Conservation (phyloP, 2,797 vertebrate genomes). For the Parauchenoglanis ngamensis region DNA sequence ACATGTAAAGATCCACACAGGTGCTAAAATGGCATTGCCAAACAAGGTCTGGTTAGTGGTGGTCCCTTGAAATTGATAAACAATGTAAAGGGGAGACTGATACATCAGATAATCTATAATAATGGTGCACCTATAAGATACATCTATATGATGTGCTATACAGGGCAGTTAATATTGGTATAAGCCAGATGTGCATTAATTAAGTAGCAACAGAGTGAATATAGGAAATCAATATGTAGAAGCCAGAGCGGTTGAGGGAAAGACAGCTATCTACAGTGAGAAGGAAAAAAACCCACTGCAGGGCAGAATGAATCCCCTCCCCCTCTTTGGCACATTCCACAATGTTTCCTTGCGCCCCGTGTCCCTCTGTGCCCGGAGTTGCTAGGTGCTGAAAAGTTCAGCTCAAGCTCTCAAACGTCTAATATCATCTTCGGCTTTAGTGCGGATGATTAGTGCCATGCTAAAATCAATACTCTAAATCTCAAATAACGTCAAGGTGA, state of each 20-base stretch:
- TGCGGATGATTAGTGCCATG: not conserved
- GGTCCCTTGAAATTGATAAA: not conserved
- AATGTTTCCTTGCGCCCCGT: constrained; percentile 52
- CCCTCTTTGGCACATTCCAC: constrained; percentile 57
- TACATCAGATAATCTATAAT: not conserved
- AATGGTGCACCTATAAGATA: not conserved
- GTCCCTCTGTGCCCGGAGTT: constrained; percentile 42
- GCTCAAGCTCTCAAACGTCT: constrained; percentile 33
- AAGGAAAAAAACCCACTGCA: constrained; percentile 35
- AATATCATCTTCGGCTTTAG: not conserved
- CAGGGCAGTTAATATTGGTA: not conserved
- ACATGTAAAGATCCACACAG: not conserved
- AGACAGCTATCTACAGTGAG: constrained; percentile 50
- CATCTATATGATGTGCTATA: not conserved
- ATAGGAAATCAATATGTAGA: not conserved
- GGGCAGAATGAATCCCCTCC: constrained; percentile 41
- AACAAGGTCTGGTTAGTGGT: not conserved
- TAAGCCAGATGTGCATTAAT: constrained; percentile 1
- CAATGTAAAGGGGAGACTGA: not conserved
- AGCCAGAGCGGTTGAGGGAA: constrained; percentile 37
- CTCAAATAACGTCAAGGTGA: not conserved
- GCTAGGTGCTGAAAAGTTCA: constrained; percentile 42
- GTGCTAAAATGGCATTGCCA: not conserved
- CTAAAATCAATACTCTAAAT: not conserved
- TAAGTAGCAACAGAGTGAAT: not conserved